Evolutionary conservation across 1,140 invertebrate species (phyloP).

Genomic region (Trichonephila clavipes): DNA sequence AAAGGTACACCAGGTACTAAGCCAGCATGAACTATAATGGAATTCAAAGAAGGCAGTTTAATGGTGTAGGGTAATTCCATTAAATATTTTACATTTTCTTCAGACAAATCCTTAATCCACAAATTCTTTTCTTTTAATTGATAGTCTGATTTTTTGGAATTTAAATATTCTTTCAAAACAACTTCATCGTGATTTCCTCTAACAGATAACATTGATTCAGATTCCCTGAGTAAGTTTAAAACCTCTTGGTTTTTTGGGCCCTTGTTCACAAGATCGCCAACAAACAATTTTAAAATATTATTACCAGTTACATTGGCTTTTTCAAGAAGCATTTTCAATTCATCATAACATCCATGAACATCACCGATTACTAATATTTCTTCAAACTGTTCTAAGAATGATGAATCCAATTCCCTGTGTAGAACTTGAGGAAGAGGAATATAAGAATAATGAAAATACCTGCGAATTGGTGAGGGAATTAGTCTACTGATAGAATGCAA

Average conservation of each 20-base stretch:
- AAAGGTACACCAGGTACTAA: slow-evolving; percentile 80
- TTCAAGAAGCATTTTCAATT: slow-evolving; percentile 79
- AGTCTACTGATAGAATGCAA: slow-evolving; percentile 12
- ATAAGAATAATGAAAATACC: slow-evolving; percentile 20
- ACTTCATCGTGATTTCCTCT: slow-evolving; percentile 78
- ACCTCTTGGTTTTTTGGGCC: slow-evolving; percentile 80
- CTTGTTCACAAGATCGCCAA: slow-evolving; percentile 81
- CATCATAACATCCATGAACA: slow-evolving; percentile 81
- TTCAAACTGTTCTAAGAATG: slow-evolving; percentile 73
- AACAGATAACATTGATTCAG: slow-evolving; percentile 66
- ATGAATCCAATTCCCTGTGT: slow-evolving; percentile 12
- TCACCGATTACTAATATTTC: slow-evolving; percentile 81
- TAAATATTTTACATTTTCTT: slow-evolving; percentile 79
- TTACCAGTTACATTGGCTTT: slow-evolving; percentile 61
- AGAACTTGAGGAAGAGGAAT: slow-evolving; percentile 49
- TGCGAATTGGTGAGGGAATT: slow-evolving; percentile 27
- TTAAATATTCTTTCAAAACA: slow-evolving; percentile 76
- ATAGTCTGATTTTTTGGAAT: slow-evolving; percentile 76
- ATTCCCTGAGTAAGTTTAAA: slow-evolving; percentile 66
- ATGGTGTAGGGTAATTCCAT: slow-evolving; percentile 80
- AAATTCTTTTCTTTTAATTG: slow-evolving; percentile 78
- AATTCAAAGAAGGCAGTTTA: slow-evolving; percentile 79
- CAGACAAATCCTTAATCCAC: slow-evolving; percentile 79
- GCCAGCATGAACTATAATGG: slow-evolving; percentile 81
- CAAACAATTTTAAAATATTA: slow-evolving; percentile 80